Evolutionary conservation across 2,113 vertebrate species (phyloP).

Genomic region (Nycticorax nycticorax): DNA sequence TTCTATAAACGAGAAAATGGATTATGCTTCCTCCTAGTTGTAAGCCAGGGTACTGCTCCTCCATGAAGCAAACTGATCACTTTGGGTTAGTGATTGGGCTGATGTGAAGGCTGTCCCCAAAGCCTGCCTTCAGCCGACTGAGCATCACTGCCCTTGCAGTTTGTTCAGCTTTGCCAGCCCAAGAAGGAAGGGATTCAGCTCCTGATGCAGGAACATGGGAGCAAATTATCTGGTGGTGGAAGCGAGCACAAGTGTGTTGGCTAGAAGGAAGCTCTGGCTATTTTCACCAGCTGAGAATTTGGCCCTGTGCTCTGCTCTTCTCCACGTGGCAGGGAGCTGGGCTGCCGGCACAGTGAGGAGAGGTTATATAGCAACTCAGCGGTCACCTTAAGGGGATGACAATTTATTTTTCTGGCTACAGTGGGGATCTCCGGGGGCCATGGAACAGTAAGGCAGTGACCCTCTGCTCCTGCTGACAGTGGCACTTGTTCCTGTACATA

Average conservation of each 20-base stretch:
- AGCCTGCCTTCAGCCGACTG: not conserved
- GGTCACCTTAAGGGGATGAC: not conserved
- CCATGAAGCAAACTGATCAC: not conserved
- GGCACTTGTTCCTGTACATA: not conserved
- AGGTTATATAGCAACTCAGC: rapidly evolving
- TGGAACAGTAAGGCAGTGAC: not conserved
- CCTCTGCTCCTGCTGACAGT: not conserved
- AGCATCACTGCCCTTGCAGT: not conserved
- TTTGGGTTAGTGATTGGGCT: not conserved
- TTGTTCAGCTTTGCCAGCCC: not conserved
- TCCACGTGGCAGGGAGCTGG: not conserved
- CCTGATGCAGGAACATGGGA: not conserved
- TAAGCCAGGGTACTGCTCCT: not conserved
- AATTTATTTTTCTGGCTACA: not conserved
- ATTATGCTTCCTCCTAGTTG: not conserved
- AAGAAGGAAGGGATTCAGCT: not conserved
- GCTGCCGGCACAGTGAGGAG: not conserved
- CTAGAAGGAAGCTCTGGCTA: not conserved
- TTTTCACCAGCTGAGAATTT: not conserved
- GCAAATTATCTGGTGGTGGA: not conserved
- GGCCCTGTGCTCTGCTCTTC: not conserved
- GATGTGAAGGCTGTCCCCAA: not conserved
- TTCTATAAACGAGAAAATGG: not conserved
- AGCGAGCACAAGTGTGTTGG: not conserved
- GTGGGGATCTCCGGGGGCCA: not conserved